Evolutionary conservation across 2,888 invertebrate genomes (phyloP), one percentile per base, ranked within the genome.

Genomic region (Phalera bucephala): DNA sequence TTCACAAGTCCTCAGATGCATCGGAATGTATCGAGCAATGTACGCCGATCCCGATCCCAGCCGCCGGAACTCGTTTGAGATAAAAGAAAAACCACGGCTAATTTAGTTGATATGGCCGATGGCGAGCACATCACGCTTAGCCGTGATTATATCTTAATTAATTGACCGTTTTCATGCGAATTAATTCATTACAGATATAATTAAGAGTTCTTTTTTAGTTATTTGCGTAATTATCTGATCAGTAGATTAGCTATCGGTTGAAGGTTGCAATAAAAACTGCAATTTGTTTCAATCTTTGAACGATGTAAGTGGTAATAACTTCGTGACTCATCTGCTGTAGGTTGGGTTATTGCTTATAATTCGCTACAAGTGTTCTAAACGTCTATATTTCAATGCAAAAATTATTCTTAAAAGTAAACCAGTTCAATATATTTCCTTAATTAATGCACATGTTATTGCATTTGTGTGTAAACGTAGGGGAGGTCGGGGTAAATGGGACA

Each of bases 381-480:
- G n/a, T n/a, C n/a, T n/a, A n/a, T n/a, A n/a, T n/a, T n/a, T n/a
- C n/a, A n/a, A n/a, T n/a, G n/a, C n/a, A n/a, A n/a, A n/a, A n/a
- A n/a, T n/a, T n/a, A n/a, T n/a, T n/a, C n/a, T n/a, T n/a, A n/a
- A n/a, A n/a, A n/a, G n/a, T n/a, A n/a, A n/a, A n/a, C n/a, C n/a
- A n/a, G n/a, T n/a, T n/a, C n/a, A n/a, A n/a, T 67, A 73, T 71
- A 17, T 71, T 68, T 55, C 42, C 65, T 57, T 69, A 65, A 68
- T 64, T 57, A 65, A 65, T 65, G 64, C 66, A 65, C 67, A 68
- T 66, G 73, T 76, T 76, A 77, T 73, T 75, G 69, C 72, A 75
- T 78, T 75, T 62, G 55, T 60, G 62, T 68, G 71, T 84, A 80
- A 83, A 77, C 57, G 40, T 45, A 39, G 64, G 72, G 73, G 66